A percentile compares a stretch with the other conserved stretches of the same genome.
Evolutionary conservation across 2,113 vertebrate genomes (phyloP).

Genomic region (Crotalus helleri): DNA sequence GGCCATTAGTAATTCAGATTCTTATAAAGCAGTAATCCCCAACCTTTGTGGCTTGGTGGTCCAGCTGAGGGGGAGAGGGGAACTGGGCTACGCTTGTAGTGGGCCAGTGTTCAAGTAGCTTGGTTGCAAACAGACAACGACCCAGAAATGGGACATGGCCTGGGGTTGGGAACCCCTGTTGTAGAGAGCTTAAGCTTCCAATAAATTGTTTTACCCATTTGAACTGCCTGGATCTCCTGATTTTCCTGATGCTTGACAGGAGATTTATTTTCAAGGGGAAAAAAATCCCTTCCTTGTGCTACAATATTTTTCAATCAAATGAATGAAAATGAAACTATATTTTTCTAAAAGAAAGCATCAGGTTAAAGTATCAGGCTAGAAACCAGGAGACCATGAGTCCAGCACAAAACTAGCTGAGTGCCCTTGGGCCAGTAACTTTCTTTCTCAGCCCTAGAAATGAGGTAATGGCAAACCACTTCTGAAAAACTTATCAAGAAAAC

Average conservation of each 20-base stretch:
- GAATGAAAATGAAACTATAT: neutral
- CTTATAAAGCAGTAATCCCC: too few relatives aligned
- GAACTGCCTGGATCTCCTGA: neutral
- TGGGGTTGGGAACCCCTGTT: too few relatives aligned
- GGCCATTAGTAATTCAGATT: too few relatives aligned
- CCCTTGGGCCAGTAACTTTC: neutral
- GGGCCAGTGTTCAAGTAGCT: too few relatives aligned
- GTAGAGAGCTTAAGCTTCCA: neutral
- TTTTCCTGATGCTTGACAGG: neutral
- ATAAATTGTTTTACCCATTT: neutral
- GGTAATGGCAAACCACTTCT: neutral
- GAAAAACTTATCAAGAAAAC: neutral
- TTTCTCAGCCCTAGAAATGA: neutral
- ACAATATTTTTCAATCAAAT: neutral
- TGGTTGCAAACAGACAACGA: too few relatives aligned
- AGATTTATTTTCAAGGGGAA: neutral
- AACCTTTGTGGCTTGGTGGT: too few relatives aligned
- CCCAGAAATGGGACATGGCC: too few relatives aligned
- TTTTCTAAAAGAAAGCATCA: neutral
- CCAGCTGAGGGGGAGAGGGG: too few relatives aligned
- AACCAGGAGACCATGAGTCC: neutral
- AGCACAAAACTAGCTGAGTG: neutral
- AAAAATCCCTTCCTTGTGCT: neutral
- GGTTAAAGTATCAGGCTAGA: neutral
- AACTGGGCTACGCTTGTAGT: too few relatives aligned